A percentile compares a stretch with the other conserved stretches of the same genome.
These are phyloP conservation scores for Rhadinocentrus ornatus DNA, from an alignment of 2,797 vertebrate species.

Conservation along the genomic window DNA sequence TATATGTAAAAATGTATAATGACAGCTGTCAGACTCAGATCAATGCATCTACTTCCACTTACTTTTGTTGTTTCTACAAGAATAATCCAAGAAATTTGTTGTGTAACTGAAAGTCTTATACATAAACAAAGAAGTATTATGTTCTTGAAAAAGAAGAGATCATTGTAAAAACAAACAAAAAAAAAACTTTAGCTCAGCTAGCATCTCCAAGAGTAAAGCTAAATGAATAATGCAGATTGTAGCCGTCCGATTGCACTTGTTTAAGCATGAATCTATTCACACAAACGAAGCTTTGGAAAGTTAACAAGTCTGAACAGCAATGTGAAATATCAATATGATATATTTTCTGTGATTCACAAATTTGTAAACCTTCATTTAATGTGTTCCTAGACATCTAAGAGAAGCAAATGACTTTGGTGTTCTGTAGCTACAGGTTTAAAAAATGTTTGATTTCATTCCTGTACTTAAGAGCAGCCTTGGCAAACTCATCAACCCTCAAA, in stretches of 20 bases:
- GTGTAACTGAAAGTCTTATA: constrained; percentile 10
- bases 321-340: constrained; percentile 90
- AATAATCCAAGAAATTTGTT: constrained; percentile 1
- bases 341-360: constrained; percentile 81
- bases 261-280: constrained; percentile 63
- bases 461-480: constrained; percentile 30
- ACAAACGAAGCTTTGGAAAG: constrained; percentile 66
- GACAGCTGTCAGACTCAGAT: constrained; percentile 11
- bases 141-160: constrained; percentile 43
- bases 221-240: constrained; percentile 32
- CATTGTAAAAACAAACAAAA: constrained; percentile 10
- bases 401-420: constrained; percentile 85
- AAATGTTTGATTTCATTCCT: constrained; percentile 38
- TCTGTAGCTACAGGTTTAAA: constrained; percentile 71
- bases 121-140: constrained; percentile 36
- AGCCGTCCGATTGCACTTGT: constrained; percentile 55
- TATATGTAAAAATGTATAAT: constrained; percentile 21
- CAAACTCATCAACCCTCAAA: constrained; percentile 48
- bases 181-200: constrained; percentile 47
- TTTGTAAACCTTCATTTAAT: constrained; percentile 78
- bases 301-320: constrained; percentile 77
- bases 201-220: constrained; percentile 65
- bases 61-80: constrained; percentile 9
- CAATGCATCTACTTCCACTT: constrained; percentile 4
- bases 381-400: constrained; percentile 74